A percentile compares a stretch with the other conserved stretches of the same genome.
Evolutionary conservation across 2,797 vertebrate species (phyloP).

Genomic region (Muscicapa comitata): DNA sequence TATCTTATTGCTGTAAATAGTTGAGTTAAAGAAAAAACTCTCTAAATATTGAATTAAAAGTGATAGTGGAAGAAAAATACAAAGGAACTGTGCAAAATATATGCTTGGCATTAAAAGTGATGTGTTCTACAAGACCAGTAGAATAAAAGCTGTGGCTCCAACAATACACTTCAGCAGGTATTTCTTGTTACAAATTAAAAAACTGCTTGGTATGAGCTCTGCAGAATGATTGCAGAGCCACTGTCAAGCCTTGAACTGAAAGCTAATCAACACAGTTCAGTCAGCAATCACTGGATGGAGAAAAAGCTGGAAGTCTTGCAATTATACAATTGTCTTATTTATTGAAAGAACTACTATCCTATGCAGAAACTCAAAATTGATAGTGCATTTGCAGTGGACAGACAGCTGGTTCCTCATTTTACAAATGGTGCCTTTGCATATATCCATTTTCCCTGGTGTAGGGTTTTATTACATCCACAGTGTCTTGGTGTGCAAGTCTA

Average conservation of each 20-base stretch:
- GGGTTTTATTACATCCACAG: background rate
- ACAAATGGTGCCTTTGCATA: background rate
- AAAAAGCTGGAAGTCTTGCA: slow-evolving; percentile 36
- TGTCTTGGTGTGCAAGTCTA: background rate
- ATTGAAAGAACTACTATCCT: background rate
- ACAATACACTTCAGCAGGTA: background rate
- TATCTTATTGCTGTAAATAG: background rate
- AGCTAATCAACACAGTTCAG: slow-evolving; percentile 54
- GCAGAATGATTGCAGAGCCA: background rate
- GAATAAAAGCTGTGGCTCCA: background rate
- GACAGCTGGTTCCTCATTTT: background rate
- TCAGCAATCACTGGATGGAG: slow-evolving; percentile 31
- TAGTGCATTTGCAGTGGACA: background rate
- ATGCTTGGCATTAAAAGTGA: background rate
- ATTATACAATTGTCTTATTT: slow-evolving; percentile 4
- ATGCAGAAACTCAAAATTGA: slow-evolving; percentile 29
- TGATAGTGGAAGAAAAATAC: background rate
- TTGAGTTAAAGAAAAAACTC: background rate
- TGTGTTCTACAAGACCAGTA: background rate
- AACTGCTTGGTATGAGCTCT: background rate
- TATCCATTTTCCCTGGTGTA: background rate
- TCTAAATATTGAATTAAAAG: background rate
- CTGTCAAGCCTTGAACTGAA: slow-evolving; percentile 40
- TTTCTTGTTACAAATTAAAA: slow-evolving; percentile 16
- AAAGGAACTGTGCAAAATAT: background rate